phyloP scores from a whole-genome alignment of 37 sponge, comb jelly and placozoan species.

The Tethya wilhelma region DNA sequence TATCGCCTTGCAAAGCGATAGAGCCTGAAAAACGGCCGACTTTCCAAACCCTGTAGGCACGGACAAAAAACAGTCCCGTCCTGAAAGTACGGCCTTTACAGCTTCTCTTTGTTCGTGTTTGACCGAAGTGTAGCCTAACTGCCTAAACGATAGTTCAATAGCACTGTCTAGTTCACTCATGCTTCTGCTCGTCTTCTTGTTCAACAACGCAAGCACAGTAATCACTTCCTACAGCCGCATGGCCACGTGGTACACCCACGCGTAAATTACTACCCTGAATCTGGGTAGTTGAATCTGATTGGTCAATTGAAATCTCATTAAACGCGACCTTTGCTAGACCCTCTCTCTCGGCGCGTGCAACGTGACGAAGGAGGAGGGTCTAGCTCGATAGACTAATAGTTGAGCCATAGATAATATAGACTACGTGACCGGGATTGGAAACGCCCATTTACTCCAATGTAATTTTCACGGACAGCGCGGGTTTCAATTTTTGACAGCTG shows the following conservation, averaged over 20 bases:
- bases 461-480: no score
- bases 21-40: not conserved
- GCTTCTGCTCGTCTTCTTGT: not conserved
- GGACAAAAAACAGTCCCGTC: not conserved
- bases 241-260: not conserved
- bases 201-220: not conserved
- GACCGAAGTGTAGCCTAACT: not conserved
- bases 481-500: no score
- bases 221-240: no score
- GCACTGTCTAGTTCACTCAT: not conserved
- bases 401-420: no score
- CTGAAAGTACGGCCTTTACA: not conserved
- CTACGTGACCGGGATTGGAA: no score
- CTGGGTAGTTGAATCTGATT: no score
- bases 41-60: slow-evolving; percentile 1
- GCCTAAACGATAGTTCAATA: not conserved
- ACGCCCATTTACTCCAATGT: no score
- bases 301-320: no score
- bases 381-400: no score
- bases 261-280: not conserved
- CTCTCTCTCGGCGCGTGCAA: no score
- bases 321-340: no score
- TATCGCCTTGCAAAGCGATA: not conserved
- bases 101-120: not conserved
- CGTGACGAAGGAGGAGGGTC: no score